Evolutionary conservation across 2,113 vertebrate species (phyloP), one percentile per base, ranked within the genome.

Genomic region (Trachemys scripta): DNA sequence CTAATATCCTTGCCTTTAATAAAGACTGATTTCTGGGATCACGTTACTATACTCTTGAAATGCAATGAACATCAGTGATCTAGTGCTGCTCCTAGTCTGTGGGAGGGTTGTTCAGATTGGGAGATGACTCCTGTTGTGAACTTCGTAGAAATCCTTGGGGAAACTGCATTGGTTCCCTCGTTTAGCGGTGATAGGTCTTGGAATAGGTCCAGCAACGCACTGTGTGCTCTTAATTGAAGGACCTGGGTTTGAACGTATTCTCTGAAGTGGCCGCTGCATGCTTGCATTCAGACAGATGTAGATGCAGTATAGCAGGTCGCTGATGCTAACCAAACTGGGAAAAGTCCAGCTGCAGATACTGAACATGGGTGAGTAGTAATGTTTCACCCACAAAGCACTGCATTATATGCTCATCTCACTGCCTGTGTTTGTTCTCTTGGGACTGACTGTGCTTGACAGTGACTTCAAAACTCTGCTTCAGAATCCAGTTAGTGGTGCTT

Each of bases 1-100:
- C 84, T 95, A 88, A 51, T 10, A 92, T 94, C 65, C 85, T 92
- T 92, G 5, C 79, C 85, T 91, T 4, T 80, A 94, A 80, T 25
- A 31, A 1, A 45, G 6, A 42, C 10, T 19, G 0, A 49, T 81
- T 81, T 78, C 78, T 86, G 53, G n/a, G 38, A 1, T 13, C 5
- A 6, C 8, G 12, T 0, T 56, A 42, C 16, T 47, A 2, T 59
- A 25, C 57, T 94, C 10, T 22, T 82, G 35, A 53, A 42, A 10
- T n/a, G 3, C 42, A 45, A 29, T 80, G 56, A 57, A 69, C 7
- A 3, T 1, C 20, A 11, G 72, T 53, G 9, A 6, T 75, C 78
- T 3, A 1, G 1, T 27, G 20, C 45, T 76, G 57, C 24, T 42
- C 25, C 90, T 65, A 84, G 16, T 24, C 20, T 35, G 42, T 31